Conservation (phyloP, 2,113 vertebrate species). For the Rhinolophus sinicus region DNA sequence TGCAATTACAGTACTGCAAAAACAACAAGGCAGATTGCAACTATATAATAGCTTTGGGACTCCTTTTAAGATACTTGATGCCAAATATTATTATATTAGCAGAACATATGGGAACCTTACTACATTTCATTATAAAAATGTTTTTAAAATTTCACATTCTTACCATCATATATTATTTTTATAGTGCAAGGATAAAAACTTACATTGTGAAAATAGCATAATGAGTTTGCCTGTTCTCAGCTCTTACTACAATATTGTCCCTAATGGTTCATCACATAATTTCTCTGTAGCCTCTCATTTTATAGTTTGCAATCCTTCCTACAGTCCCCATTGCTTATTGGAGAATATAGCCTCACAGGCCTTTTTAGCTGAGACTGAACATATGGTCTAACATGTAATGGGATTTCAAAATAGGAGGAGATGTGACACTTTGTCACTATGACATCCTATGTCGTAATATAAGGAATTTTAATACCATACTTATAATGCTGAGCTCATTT, state of each 20-base stretch:
- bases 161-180: background rate
- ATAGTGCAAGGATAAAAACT: constrained; percentile 2
- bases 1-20: background rate
- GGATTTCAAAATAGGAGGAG: constrained; percentile 32
- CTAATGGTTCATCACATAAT: background rate
- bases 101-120: background rate
- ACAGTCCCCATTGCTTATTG: background rate
- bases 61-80: constrained; percentile 44
- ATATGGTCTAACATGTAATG: background rate
- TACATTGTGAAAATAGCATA: constrained; percentile 21
- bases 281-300: constrained; percentile 25
- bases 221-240: background rate
- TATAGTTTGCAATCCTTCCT: background rate
- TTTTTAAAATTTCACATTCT: constrained; percentile 18
- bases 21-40: constrained; percentile 49
- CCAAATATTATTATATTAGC: constrained; percentile 65
- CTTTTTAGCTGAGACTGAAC: constrained; percentile 13
- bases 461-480: background rate
- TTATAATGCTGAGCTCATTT: background rate
- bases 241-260: background rate
- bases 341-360: background rate
- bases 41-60: constrained; percentile 22
- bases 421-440: constrained; percentile 41
- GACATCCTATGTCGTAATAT: background rate
- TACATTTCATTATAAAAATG: constrained; percentile 48